Conservation (phyloP, 2,888 invertebrate species). For the Podabrus alpinus region DNA sequence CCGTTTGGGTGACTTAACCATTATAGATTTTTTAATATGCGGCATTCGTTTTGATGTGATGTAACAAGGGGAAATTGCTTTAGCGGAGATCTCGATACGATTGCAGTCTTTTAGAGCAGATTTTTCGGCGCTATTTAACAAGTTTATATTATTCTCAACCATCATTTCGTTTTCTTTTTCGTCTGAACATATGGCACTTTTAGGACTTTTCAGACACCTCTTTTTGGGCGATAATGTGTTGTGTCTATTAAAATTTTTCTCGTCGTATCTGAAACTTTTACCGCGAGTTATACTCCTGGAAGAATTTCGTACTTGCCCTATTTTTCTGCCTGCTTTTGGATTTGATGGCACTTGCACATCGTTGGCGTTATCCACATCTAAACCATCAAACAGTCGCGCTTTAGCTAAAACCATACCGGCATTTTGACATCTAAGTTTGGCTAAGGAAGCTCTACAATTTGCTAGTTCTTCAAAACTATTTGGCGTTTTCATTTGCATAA, state of each 20-base stretch:
- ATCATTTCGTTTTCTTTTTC: conserved; percentile 35
- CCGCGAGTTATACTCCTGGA: conserved; percentile 39
- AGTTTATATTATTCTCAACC: conserved; percentile 29
- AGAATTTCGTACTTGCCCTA: conserved; percentile 36
- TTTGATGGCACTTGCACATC: not conserved
- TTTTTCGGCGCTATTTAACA: conserved; percentile 30
- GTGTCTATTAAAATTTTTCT: conserved; percentile 40
- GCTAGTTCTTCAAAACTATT: conserved; percentile 58
- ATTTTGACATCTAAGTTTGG: conserved; percentile 72
- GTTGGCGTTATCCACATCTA: conserved; percentile 40
- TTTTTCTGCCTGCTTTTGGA: conserved; percentile 31
- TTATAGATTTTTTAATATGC: conserved; percentile 64
- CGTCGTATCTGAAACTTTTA: conserved; percentile 41
- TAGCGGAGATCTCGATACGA: conserved; percentile 13
- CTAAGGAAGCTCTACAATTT: conserved; percentile 72
- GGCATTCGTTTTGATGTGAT: conserved; percentile 55
- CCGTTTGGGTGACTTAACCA: conserved; percentile 61
- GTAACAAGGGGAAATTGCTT: conserved; percentile 31
- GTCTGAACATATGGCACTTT: not conserved
- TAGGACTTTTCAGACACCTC: conserved; percentile 23
- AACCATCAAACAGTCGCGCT: conserved; percentile 72
- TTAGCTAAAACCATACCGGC: conserved; percentile 81
- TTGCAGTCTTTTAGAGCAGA: conserved; percentile 32
- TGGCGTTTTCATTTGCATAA: conserved; percentile 58
- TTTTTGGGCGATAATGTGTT: conserved; percentile 44